Evolutionary conservation across 1,140 invertebrate genomes (phyloP).

Genomic region (Macrobrachium rosenbergii): DNA sequence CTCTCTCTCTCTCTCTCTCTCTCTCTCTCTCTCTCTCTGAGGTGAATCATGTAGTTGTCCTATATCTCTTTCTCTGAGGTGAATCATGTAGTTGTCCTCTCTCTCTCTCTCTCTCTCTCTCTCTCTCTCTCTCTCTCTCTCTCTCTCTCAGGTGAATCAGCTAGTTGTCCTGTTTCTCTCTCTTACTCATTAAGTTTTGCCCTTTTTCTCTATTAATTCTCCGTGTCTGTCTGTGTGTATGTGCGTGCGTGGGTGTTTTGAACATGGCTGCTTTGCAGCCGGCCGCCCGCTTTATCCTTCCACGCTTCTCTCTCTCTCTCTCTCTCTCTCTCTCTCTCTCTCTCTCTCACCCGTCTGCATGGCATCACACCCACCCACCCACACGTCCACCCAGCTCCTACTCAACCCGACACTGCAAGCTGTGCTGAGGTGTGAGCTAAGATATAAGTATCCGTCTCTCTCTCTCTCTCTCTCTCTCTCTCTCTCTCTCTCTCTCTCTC

Average conservation of each 20-base stretch:
- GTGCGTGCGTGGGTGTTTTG: too few relatives aligned
- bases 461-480: too few relatives aligned
- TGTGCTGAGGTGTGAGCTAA: background rate
- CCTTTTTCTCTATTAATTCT: slow-evolving; percentile 5
- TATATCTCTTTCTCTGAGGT: slow-evolving; percentile 18
- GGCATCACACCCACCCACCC: background rate
- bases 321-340: background rate
- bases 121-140: background rate
- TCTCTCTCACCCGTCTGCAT: background rate
- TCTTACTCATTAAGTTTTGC: background rate
- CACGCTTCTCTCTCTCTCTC: background rate
- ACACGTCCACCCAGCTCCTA: background rate
- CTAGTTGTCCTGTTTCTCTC: background rate
- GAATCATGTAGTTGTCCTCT: background rate
- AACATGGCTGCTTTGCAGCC: background rate
- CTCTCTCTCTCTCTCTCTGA: slow-evolving; percentile 34
- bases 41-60: too few relatives aligned
- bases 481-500: too few relatives aligned
- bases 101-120: slow-evolving; percentile 4
- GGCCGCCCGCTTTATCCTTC: background rate
- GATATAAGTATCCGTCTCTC: background rate
- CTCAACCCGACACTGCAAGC: background rate
- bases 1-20: slow-evolving; percentile 29
- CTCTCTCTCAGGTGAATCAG: background rate
- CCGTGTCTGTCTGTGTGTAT: background rate